A percentile compares a stretch with the other conserved stretches of the same genome.
These are phyloP conservation scores for Apantesis nais DNA, from an alignment of 2,888 invertebrate genomes.

Conservation along the genomic window DNA sequence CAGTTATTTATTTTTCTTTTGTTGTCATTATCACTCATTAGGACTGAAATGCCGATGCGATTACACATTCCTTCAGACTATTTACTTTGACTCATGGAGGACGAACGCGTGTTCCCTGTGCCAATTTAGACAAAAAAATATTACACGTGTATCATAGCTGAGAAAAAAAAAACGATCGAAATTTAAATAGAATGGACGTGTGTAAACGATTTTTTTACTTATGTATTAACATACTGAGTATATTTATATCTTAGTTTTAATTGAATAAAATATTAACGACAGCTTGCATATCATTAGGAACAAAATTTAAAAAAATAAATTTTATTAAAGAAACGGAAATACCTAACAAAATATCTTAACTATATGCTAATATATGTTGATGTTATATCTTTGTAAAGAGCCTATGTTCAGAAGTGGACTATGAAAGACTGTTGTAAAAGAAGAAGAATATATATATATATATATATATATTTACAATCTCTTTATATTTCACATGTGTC, in stretches of 20 bases:
- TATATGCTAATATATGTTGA: no score
- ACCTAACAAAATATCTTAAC: no score
- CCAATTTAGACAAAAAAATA: conserved; percentile 31
- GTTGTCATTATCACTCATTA: conserved; percentile 50
- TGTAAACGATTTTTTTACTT: background rate
- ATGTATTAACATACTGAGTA: background rate
- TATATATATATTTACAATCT: background rate
- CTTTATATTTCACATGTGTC: background rate
- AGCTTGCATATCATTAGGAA: background rate
- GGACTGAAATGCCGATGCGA: conserved; percentile 40
- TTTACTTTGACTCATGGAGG: conserved; percentile 44
- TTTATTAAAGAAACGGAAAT: background rate
- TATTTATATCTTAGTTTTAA: background rate
- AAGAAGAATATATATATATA: no score
- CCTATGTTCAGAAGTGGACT: no score
- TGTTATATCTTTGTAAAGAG: no score
- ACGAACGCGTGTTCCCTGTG: conserved; percentile 28
- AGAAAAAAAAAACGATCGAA: conserved; percentile 12
- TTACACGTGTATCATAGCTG: conserved; percentile 12
- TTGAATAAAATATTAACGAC: background rate
- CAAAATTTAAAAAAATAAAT: background rate
- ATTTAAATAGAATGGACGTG: background rate
- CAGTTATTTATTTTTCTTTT: conserved; percentile 44
- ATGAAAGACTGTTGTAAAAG: no score
- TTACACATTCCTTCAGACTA: conserved; percentile 29